Conservation (phyloP, 2,113 vertebrate species). For the Coregonus clupeaformis region DNA sequence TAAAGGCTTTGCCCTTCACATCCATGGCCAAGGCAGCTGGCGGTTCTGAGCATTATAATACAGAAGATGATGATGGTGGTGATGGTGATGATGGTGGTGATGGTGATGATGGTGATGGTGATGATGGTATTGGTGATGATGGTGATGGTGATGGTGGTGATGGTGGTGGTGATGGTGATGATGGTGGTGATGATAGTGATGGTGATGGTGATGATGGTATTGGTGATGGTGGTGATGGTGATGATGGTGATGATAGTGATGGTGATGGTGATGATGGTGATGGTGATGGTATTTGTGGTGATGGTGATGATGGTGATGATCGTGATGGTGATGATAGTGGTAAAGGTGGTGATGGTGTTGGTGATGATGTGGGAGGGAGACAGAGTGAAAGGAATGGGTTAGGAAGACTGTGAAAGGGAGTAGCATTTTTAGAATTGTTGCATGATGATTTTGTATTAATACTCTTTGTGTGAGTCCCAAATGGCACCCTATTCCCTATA, state of each 20-base stretch:
- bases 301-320: too few relatives aligned
- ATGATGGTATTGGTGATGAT: rapidly evolving
- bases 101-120: neutral
- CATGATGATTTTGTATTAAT: neutral
- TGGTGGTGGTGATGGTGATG: too few relatives aligned
- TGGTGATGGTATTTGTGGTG: too few relatives aligned
- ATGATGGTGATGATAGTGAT: too few relatives aligned
- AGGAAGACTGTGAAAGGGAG: neutral
- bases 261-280: too few relatives aligned
- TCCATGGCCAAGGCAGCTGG: constrained; percentile 66
- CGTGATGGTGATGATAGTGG: too few relatives aligned
- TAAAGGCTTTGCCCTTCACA: constrained; percentile 52
- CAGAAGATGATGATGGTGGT: neutral
- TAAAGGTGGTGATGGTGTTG: neutral
- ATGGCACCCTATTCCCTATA: too few relatives aligned
- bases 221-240: too few relatives aligned
- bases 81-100: neutral
- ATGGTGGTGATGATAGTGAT: too few relatives aligned
- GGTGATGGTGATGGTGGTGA: rapidly evolving
- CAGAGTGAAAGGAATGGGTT: neutral
- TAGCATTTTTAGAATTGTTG: neutral
- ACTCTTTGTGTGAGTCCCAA: neutral
- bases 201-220: rapidly evolving
- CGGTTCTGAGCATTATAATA: constrained; percentile 50
- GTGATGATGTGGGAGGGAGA: neutral